Conservation (phyloP, 2,888 invertebrate species). For the Meandrusa payeni region DNA sequence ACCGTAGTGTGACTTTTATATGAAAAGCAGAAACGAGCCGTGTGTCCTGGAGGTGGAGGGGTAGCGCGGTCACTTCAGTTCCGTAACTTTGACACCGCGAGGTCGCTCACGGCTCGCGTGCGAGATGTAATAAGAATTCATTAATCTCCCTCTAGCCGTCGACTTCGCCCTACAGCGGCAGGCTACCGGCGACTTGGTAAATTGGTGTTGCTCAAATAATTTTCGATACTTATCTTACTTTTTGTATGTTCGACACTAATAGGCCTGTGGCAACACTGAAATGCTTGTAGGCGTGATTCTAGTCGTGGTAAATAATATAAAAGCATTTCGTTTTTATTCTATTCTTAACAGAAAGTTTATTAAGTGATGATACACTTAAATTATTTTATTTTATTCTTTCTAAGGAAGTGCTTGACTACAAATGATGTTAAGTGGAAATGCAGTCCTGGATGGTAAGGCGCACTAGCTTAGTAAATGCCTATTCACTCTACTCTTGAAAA, state of each 20-base stretch:
- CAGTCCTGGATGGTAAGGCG: too few species aligned
- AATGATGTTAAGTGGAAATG: too few species aligned
- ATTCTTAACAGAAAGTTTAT: too few species aligned
- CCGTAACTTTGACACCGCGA: conserved; percentile 80
- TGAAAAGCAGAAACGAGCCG: conserved; percentile 74
- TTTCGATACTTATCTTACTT: conserved; percentile 5
- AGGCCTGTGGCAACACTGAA: too few species aligned
- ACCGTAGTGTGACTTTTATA: conserved; percentile 72
- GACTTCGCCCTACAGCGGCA: conserved; percentile 35
- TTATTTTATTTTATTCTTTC: too few species aligned
- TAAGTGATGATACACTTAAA: too few species aligned
- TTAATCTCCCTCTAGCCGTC: conserved; percentile 44
- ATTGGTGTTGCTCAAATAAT: conserved; percentile 17
- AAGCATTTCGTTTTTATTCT: too few species aligned
- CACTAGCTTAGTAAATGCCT: too few species aligned
- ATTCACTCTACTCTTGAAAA: too few species aligned
- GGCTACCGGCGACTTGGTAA: conserved; percentile 28
- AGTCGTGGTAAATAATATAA: too few species aligned
- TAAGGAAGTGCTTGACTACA: too few species aligned
- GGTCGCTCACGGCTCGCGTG: conserved; percentile 59
- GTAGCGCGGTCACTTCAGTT: conserved; percentile 72
- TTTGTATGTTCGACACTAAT: neutral
- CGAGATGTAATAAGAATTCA: conserved; percentile 46
- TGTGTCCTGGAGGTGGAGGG: conserved; percentile 66
- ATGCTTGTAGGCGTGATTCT: too few species aligned